Base-by-base conservation (phyloP, 2,888 invertebrate species). In the Leptopterna dolabrata region DNA sequence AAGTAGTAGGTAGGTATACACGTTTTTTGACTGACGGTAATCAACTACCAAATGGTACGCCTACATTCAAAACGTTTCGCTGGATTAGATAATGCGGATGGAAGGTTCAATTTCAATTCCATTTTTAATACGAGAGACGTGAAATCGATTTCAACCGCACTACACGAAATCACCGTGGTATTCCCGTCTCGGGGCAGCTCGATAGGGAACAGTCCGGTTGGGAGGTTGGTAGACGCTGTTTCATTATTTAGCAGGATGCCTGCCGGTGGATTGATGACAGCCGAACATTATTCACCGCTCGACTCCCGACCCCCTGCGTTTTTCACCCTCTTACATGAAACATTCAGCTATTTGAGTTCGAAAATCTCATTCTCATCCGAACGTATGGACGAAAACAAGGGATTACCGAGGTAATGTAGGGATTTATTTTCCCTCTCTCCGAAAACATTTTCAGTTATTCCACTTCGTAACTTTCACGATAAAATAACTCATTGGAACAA, bases 201-300 rank as follows among this genome's bases (percentile, higher is more conserved):
- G 45, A 45, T 45, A 45, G 45, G 16, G 45, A 19, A n/a, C 11
- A 1, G 70, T 1, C 3, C 14, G 70, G 24, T 11, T n/a, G 19
- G 29, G 71, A 13, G 71, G 0, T 0, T 71, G n/a, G 71, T 71
- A 55, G 71, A 71, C 30, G 71, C 71, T 71, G 71, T 71, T 71
- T 30, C 30, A 71, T 71, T 71, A 71, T 71, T 71, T 71, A 71
- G 71, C 71, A 71, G 71, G 71, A 29, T 14, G 30, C 55, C 55
- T 71, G 71, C 29, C 71, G 71, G 71, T 71, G 71, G 29, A 71
- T 71, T 71, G 71, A 71, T 71, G 71, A 71, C 71, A 71, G 71
- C 71, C 6, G 30, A 29, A 29, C 29, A 71, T 71, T 71, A 71
- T 71, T 71, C 71, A 71, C 71, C 30, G 30, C 9, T n/a, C 36